Conservation (phyloP, 2,113 vertebrate species). For the Sylvilagus bachmani region DNA sequence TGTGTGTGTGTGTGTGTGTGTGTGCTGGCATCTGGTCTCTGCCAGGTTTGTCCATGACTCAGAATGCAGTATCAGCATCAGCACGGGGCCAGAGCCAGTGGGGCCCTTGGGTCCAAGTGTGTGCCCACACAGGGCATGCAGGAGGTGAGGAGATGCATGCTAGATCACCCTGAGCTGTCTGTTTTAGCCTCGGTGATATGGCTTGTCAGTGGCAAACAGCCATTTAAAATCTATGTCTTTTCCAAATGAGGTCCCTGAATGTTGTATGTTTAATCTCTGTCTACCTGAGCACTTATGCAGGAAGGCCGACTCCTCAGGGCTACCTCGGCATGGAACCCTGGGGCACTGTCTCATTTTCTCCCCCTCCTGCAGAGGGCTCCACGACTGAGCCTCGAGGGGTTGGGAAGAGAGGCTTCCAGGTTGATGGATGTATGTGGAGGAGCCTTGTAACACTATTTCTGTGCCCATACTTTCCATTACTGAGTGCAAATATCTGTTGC, state of each 20-base stretch:
- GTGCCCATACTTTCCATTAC: constrained; percentile 31
- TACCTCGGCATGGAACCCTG: constrained; percentile 34
- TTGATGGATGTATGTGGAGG: constrained; percentile 25
- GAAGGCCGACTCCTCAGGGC: constrained; percentile 69
- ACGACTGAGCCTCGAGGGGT: constrained; percentile 28
- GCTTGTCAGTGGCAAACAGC: constrained; percentile 72
- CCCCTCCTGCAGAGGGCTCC: not conserved
- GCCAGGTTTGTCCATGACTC: not conserved
- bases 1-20: too few species aligned
- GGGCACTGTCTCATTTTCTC: constrained; percentile 55
- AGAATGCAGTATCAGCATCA: constrained; percentile 52
- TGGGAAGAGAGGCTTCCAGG: constrained; percentile 54
- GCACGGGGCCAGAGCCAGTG: constrained; percentile 18
- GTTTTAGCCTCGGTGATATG: constrained; percentile 31
- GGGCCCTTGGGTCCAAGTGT: not conserved
- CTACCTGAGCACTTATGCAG: constrained; percentile 61
- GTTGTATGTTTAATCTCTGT: constrained; percentile 60
- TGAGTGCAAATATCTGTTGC: not conserved
- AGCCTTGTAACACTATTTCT: not conserved
- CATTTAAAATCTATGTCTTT: constrained; percentile 74
- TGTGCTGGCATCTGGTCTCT: constrained; percentile 74
- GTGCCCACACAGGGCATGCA: not conserved
- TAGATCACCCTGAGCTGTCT: constrained; percentile 58
- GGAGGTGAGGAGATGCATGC: not conserved
- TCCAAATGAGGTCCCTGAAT: constrained; percentile 65